Evolutionary conservation across 2,797 vertebrate genomes (phyloP).

Genomic region (Oreortyx pictus): DNA sequence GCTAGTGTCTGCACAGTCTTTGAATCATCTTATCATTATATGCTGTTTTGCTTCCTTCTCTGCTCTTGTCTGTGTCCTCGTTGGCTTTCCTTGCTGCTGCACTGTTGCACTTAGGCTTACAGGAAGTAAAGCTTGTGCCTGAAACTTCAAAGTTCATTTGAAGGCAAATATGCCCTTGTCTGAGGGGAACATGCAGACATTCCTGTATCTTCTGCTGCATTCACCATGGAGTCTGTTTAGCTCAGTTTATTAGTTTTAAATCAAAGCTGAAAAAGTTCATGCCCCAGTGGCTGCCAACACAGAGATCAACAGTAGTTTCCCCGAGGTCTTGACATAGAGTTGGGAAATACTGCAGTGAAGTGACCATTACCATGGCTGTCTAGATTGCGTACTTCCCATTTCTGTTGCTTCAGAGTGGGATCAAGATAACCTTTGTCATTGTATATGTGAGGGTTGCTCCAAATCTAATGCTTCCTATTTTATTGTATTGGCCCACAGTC

Average conservation of each 20-base stretch:
- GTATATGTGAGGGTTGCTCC: background rate
- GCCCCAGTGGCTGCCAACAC: background rate
- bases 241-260: background rate
- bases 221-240: background rate
- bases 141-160: background rate
- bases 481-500: no score
- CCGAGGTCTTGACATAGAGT: background rate
- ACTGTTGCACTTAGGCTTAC: background rate
- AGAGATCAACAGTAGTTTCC: background rate
- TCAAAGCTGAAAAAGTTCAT: background rate
- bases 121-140: background rate
- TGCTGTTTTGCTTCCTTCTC: background rate
- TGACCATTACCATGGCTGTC: background rate
- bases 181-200: conserved; percentile 11
- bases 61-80: background rate
- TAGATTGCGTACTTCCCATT: background rate
- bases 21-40: background rate
- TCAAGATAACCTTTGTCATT: background rate
- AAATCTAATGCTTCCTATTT: background rate
- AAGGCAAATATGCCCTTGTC: background rate
- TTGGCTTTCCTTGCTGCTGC: background rate
- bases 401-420: background rate
- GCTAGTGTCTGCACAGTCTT: conserved; percentile 11
- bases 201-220: background rate
- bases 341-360: background rate